A percentile compares a stretch with the other conserved stretches of the same genome.
Conservation (phyloP, 2,113 vertebrate genomes). For the Machaerirhynchus nigripectus region DNA sequence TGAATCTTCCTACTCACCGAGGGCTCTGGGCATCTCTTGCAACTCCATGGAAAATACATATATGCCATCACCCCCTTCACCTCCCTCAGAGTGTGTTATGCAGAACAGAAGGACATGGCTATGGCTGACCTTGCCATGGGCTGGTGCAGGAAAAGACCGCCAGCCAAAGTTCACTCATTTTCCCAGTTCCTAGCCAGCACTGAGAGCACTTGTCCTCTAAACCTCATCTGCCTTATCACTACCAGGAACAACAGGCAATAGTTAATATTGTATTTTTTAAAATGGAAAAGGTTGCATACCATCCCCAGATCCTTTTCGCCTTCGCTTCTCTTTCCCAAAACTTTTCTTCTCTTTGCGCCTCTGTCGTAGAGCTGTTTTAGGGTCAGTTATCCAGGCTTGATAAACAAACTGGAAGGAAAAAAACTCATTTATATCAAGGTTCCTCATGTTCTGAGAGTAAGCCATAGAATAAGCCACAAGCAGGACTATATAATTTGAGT, state of each 20-base stretch:
- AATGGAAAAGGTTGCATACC: slow-evolving; percentile 63
- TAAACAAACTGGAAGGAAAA: slow-evolving; percentile 88
- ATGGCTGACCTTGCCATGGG: background rate
- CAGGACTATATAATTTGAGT: background rate
- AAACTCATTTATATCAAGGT: slow-evolving; percentile 45
- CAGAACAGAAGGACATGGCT: background rate
- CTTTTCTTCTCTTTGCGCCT: slow-evolving; percentile 83
- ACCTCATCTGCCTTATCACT: background rate
- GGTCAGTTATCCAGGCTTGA: slow-evolving; percentile 95
- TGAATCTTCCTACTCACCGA: background rate
- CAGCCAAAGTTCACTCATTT: background rate
- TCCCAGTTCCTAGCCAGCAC: background rate
- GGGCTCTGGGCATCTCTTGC: background rate
- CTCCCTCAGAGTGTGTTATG: too few species aligned
- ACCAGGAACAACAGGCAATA: background rate
- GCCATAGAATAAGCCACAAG: background rate
- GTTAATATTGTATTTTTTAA: background rate
- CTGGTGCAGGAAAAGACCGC: background rate
- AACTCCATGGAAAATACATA: background rate
- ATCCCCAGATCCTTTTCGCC: slow-evolving; percentile 74
- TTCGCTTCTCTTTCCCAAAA: slow-evolving; percentile 78
- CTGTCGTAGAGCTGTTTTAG: slow-evolving; percentile 90
- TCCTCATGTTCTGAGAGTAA: slow-evolving; percentile 7
- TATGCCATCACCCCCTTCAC: background rate
- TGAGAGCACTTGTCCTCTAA: background rate